Percentiles rank a stretch among this genome's conserved stretches.
Evolutionary conservation across 2,113 vertebrate species (phyloP).

Genomic region (Coregonus clupeaformis): DNA sequence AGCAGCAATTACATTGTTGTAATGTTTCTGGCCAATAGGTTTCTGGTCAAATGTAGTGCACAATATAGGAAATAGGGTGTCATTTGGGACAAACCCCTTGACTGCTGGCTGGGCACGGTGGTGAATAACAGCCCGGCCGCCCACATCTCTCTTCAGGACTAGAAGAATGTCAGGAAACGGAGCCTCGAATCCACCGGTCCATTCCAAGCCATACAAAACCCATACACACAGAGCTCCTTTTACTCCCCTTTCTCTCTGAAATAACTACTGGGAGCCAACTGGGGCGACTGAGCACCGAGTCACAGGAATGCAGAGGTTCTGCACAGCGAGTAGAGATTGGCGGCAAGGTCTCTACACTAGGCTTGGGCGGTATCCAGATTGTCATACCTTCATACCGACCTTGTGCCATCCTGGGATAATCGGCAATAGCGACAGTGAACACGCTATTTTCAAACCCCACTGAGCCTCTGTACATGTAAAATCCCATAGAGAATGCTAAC

Average conservation of each 20-base stretch:
- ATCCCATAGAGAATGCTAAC: no score
- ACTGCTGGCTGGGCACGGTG: constrained; percentile 3
- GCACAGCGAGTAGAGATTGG: constrained; percentile 45
- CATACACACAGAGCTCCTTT: constrained; percentile 32
- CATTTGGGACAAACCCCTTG: no score
- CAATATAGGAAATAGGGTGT: no score
- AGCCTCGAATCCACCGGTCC: constrained; percentile 8
- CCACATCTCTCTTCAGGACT: constrained; percentile 40
- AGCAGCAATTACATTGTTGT: no score
- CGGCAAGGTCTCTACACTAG: constrained; percentile 21
- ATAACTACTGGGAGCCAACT: constrained; percentile 15
- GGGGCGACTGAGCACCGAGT: constrained; percentile 34
- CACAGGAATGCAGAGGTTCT: constrained; percentile 55
- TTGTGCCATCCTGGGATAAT: no score
- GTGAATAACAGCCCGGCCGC: constrained; percentile 6
- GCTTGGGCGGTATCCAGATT: no score
- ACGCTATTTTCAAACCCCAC: no score
- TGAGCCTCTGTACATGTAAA: no score
- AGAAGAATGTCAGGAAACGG: constrained; percentile 49
- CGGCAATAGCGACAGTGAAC: no score
- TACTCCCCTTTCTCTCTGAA: constrained; percentile 28
- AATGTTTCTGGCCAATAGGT: no score
- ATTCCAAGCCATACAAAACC: constrained; percentile 39
- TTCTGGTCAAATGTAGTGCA: no score
- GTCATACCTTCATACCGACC: no score